Conservation (phyloP, 2,888 invertebrate genomes). For the Catocala sponsa region DNA sequence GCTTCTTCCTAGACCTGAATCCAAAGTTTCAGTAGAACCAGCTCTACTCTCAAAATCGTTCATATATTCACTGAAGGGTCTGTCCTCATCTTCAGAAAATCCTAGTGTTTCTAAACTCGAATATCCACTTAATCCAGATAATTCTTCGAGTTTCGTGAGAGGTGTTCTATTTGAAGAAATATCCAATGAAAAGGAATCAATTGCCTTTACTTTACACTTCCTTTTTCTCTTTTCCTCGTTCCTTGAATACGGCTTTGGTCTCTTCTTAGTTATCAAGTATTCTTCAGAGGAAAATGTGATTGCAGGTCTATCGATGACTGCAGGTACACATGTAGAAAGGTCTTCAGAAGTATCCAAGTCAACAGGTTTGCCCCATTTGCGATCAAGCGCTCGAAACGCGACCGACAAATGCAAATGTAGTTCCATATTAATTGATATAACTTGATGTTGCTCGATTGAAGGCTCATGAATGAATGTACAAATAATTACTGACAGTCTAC, state of each 20-base stretch:
- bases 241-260: slow-evolving; percentile 55
- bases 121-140: slow-evolving; percentile 7
- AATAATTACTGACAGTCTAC: slow-evolving; percentile 2
- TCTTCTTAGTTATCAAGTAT: slow-evolving; percentile 56
- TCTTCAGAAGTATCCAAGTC: slow-evolving; percentile 62
- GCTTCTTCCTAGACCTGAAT: slow-evolving; percentile 35
- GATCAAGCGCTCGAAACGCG: slow-evolving; percentile 68
- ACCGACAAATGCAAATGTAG: slow-evolving; percentile 69
- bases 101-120: slow-evolving; percentile 33
- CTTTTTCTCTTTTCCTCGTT: slow-evolving; percentile 35
- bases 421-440: slow-evolving; percentile 57
- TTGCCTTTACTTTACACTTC: slow-evolving; percentile 42
- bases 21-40: slow-evolving; percentile 29
- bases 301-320: slow-evolving; percentile 57
- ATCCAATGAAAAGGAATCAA: slow-evolving; percentile 60
- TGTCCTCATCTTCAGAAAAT: slow-evolving; percentile 25
- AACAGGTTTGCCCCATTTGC: slow-evolving; percentile 69
- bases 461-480: slow-evolving; percentile 17
- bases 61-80: slow-evolving; percentile 20
- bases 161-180: slow-evolving; percentile 62
- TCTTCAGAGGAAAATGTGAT: slow-evolving; percentile 73
- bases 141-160: slow-evolving; percentile 42
- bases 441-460: slow-evolving; percentile 10
- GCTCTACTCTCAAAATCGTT: slow-evolving; percentile 25
- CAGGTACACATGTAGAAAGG: slow-evolving; percentile 55